These are phyloP conservation scores for Orthonevra nobilis DNA, from an alignment of 2,888 invertebrate genomes.

Conservation along the genomic window DNA sequence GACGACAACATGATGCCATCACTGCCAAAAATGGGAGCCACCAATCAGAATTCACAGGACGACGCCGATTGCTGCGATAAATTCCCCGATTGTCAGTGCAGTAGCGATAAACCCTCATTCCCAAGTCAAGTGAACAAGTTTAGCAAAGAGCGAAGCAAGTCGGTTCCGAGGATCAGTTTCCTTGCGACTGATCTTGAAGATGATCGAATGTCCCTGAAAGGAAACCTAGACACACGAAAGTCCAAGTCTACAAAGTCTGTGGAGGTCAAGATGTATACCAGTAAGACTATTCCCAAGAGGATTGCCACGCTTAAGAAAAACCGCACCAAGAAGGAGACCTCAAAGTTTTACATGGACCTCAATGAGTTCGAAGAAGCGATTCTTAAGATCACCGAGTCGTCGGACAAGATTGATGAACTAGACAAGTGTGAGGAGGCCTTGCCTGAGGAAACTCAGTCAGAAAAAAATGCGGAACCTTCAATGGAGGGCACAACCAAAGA, in stretches of 20 bases:
- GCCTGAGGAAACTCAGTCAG: constrained; percentile 8
- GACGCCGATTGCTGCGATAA: constrained; percentile 29
- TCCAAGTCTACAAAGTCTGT: constrained; percentile 78
- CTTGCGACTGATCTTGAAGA: constrained; percentile 73
- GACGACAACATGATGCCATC: constrained; percentile 76
- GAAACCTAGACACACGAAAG: constrained; percentile 74
- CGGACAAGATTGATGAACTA: constrained; percentile 81
- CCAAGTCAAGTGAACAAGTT: constrained; percentile 48
- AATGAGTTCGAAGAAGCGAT: constrained; percentile 82
- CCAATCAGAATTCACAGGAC: constrained; percentile 63
- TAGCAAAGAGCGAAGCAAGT: constrained; percentile 79
- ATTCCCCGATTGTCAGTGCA: constrained; percentile 71
- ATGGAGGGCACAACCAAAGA: constrained; percentile 79
- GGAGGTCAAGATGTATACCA: constrained; percentile 84
- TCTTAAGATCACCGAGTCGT: constrained; percentile 84
- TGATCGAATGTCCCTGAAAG: constrained; percentile 72
- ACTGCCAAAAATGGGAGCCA: constrained; percentile 73
- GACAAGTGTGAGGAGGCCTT: constrained; percentile 61
- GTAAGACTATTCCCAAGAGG: constrained; percentile 86
- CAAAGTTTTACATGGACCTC: constrained; percentile 86
- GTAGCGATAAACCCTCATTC: constrained; percentile 57
- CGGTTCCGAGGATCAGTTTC: constrained; percentile 78
- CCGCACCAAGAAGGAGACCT: constrained; percentile 83
- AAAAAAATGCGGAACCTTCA: constrained; percentile 4
- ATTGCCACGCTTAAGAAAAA: constrained; percentile 87